These are phyloP conservation scores for Montipora foliosa DNA, from an alignment of 64 coral and sea anemone species.

Conservation along the genomic window DNA sequence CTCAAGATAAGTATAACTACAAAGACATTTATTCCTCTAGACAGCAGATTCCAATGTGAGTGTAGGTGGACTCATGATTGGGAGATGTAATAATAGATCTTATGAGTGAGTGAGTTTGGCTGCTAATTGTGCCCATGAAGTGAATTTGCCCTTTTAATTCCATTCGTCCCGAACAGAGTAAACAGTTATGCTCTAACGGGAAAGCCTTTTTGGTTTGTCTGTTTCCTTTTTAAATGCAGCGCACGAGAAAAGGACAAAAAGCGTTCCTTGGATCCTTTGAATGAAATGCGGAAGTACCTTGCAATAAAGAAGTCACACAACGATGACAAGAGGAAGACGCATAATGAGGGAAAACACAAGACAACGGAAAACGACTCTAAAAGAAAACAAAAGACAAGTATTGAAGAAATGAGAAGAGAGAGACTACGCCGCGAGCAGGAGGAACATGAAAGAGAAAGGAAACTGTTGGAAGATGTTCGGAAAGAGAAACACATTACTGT, in stretches of 20 bases:
- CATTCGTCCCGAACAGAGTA: no score
- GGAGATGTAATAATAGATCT: no score
- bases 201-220: neutral
- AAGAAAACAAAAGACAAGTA: conserved; percentile 71
- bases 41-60: no score
- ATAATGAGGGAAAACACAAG: conserved; percentile 66
- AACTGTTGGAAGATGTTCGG: conserved; percentile 47
- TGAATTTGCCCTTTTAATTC: no score
- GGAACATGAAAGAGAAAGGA: conserved; percentile 80
- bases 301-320: conserved; percentile 57
- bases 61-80: no score
- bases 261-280: conserved; percentile 81
- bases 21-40: no score
- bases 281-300: conserved; percentile 83
- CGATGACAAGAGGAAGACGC: conserved; percentile 55
- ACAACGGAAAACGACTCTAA: conserved; percentile 14
- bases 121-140: no score
- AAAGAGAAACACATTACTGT: conserved; percentile 34
- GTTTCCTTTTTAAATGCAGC: neutral
- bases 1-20: no score
- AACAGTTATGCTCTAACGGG: no score
- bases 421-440: conserved; percentile 84
- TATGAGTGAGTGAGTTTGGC: no score
- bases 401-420: conserved; percentile 91
- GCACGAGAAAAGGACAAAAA: conserved; percentile 75